A percentile compares a stretch with the other conserved stretches of the same genome.
These are phyloP conservation scores for Cenopis cana DNA, from an alignment of 2,888 invertebrate species.

Conservation along the genomic window DNA sequence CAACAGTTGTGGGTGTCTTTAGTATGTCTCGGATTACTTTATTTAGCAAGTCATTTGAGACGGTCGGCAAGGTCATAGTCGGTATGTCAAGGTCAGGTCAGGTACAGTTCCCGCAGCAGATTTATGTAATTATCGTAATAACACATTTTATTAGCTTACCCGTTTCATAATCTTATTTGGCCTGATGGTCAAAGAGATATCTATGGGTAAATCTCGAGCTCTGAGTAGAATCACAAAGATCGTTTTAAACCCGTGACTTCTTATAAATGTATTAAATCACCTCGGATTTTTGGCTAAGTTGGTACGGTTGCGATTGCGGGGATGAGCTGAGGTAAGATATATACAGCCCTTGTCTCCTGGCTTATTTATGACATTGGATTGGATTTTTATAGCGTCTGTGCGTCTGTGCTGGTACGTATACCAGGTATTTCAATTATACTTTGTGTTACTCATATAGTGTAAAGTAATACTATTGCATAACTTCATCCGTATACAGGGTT, in stretches of 20 bases:
- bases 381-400: slow-evolving; percentile 11
- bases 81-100: too few species aligned
- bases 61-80: too few species aligned
- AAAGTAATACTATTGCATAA: too few species aligned
- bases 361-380: slow-evolving; percentile 21
- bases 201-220: slow-evolving; percentile 55
- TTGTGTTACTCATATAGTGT: background rate
- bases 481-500: too few species aligned
- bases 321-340: slow-evolving; percentile 54
- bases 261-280: slow-evolving; percentile 67
- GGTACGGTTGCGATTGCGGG: slow-evolving; percentile 51
- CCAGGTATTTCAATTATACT: background rate
- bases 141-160: slow-evolving; percentile 48
- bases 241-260: slow-evolving; percentile 58
- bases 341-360: slow-evolving; percentile 43
- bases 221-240: slow-evolving; percentile 52
- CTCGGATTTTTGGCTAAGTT: slow-evolving; percentile 69
- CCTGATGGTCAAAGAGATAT: slow-evolving; percentile 52
- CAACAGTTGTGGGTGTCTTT: too few species aligned
- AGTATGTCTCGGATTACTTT: too few species aligned
- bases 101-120: slow-evolving; percentile 20
- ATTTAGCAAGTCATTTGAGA: too few species aligned
- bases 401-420: too few species aligned
- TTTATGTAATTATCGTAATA: slow-evolving; percentile 48
- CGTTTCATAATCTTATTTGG: slow-evolving; percentile 52